Evolutionary conservation across 2,797 vertebrate genomes (phyloP).

Genomic region (Myotis planiceps): DNA sequence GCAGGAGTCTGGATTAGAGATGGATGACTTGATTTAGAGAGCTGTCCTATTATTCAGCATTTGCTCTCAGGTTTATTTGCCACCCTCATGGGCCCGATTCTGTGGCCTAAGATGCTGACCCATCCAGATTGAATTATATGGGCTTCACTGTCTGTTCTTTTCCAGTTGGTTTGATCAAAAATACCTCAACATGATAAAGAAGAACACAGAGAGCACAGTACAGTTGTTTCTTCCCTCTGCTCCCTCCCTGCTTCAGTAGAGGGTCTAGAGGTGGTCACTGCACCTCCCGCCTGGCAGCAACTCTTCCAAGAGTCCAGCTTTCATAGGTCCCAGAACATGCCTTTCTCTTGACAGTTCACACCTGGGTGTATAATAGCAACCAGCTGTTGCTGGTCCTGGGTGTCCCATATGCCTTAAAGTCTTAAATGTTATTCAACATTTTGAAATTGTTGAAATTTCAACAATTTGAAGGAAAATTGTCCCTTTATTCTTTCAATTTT

Average conservation of each 20-base stretch:
- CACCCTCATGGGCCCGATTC: neutral
- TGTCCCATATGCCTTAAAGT: neutral
- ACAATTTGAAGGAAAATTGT: neutral
- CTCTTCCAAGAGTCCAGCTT: neutral
- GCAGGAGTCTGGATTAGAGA: neutral
- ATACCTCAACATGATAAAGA: neutral
- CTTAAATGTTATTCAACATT: neutral
- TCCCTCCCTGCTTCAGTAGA: neutral
- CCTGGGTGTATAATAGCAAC: neutral
- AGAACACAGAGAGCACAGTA: neutral
- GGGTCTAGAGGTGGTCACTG: no score
- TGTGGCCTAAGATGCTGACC: neutral
- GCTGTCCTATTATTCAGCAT: neutral
- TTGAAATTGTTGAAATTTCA: no score
- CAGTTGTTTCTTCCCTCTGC: neutral
- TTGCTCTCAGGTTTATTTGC: neutral
- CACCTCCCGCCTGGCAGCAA: neutral
- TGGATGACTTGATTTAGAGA: neutral
- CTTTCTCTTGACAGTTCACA: neutral
- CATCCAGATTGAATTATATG: neutral
- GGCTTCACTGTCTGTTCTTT: neutral
- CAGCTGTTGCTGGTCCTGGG: neutral
- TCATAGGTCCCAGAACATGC: neutral
- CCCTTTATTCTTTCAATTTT: neutral
- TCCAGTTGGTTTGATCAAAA: neutral